Evolutionary conservation across 2,113 vertebrate species (phyloP), one percentile per base, ranked within the genome.

Genomic region (Furnarius figulus): DNA sequence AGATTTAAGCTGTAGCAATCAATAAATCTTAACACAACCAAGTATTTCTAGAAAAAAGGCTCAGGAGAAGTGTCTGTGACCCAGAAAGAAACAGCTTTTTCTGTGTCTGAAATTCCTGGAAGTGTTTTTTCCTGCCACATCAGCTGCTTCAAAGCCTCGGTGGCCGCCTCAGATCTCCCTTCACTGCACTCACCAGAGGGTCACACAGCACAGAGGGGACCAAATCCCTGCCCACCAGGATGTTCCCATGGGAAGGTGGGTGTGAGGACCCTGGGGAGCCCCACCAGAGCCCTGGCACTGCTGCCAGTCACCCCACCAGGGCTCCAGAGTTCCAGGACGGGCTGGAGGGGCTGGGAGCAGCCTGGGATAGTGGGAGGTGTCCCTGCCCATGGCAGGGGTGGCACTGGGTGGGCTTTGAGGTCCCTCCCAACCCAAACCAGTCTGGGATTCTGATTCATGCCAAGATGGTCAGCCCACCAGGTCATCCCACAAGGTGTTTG

Each of bases 21-120:
- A 72, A 76, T 92, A 90, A 55, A 68, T 35, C 61, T 75, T 40
- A 61, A 79, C 88, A 24, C 46, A 66, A 37, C 12, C 5, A 1
- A 90, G 59, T n/a, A 49, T 86, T 92, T 90, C 76, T 90, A 92
- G 86, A 59, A 88, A 65, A 70, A 76, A 23, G 19, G 22, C 50
- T 94, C 77, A 37, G 59, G 31, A 72, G 73, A 86, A 8, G 17
- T 12, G 44, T 31, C 53, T 65, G 72, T 75, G 75, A 90, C 78
- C 35, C 71, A 90, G 62, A 86, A 83, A 90, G 24, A 58, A 86
- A 90, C 70, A 68, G 11, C 68, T 79, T 80, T 30, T 56, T 15
- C 2, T 0, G 9, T 8, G 31, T 61, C 40, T 85, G 28, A 66
- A 86, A 90, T 74, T 80, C 72, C 79, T 90, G 59, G n/a, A 66